Percentiles rank a stretch among this genome's conserved stretches.
Evolutionary conservation across 2,888 invertebrate species (phyloP).

Genomic region (Ametastegia equiseti): DNA sequence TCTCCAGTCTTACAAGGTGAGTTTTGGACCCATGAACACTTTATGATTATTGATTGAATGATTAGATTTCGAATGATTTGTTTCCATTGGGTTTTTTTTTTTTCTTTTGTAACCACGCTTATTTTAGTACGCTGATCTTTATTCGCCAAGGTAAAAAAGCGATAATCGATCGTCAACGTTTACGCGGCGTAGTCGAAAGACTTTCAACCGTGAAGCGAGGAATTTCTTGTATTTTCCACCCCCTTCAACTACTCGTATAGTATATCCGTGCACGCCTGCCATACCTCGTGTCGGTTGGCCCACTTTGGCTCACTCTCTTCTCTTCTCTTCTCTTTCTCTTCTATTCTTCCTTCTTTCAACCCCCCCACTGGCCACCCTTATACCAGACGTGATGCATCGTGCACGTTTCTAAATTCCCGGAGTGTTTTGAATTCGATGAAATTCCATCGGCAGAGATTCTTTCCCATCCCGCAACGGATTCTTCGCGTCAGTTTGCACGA

Average conservation of each 20-base stretch:
- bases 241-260: conserved; percentile 9
- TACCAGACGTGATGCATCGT: conserved; percentile 39
- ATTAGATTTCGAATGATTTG: not conserved
- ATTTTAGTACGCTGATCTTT: not conserved
- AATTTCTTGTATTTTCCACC: conserved; percentile 39
- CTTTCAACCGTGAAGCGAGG: conserved; percentile 27
- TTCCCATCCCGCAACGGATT: conserved; percentile 21
- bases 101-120: not conserved
- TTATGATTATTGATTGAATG: not conserved
- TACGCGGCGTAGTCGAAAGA: conserved; percentile 71
- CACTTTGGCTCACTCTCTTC: conserved; percentile 13
- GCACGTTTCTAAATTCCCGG: conserved; percentile 36
- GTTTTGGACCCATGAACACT: conserved; percentile 55
- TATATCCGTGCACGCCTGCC: conserved; percentile 9
- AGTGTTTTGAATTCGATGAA: conserved; percentile 45
- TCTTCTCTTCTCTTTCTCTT: too few species aligned
- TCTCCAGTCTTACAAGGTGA: conserved; percentile 89
- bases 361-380: not conserved
- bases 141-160: conserved; percentile 54
- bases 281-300: conserved; percentile 5
- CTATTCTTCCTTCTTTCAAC: not conserved
- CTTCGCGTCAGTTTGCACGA: conserved; percentile 28
- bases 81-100: conserved; percentile 53
- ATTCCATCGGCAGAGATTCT: conserved; percentile 36
- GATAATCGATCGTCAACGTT: conserved; percentile 76